Evolutionary conservation across 2,113 vertebrate species (phyloP), one percentile per base, ranked within the genome.

Genomic region (Hassar affinis): DNA sequence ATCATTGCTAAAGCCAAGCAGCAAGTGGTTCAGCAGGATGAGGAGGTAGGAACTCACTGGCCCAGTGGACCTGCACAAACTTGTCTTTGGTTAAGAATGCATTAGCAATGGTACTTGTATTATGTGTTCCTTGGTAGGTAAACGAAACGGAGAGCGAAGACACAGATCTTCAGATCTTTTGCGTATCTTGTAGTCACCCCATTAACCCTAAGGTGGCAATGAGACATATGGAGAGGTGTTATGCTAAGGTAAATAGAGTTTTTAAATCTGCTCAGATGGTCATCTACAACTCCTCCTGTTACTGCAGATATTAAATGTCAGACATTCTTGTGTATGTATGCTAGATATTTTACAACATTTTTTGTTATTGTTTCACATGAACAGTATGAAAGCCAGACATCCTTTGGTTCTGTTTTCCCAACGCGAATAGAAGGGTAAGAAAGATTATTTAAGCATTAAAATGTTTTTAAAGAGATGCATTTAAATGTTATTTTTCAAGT

Each of bases 1-100:
- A 94, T 98, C 87, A 97, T 98, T 8, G 90, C 94, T 72, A 96
- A 97, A n/a, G 97, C 97, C 90, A 99, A 99, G 91, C 96, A 98
- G 77, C 97, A 98, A 89, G 94, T 95, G 0, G 95, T 96, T n/a
- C 95, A 95, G 22, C 95, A 97, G 89, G 97, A 99, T 0, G 97
- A 98, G 89, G 97, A 99, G 95, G 97, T 97, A 76, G 85, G 88
- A 85, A 17, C 4, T 47, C 15, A 11, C 12, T 10, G 47, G 22
- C 38, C 4, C 47, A n/a, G n/a, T 52, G 4, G 20, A 17, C 25
- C 49, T 64, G 6, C 25, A 52, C 20, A 38, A 54, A 8, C 30
- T 15, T 45, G 8, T 57, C 17, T 54, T 71, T 35, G 35, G 2
- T 71, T 81, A 25, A 33, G 25, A 30, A 61, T 38, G 4, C 7